phyloP scores from a whole-genome alignment of 2,113 vertebrate species.

The Clarias gariepinus region DNA sequence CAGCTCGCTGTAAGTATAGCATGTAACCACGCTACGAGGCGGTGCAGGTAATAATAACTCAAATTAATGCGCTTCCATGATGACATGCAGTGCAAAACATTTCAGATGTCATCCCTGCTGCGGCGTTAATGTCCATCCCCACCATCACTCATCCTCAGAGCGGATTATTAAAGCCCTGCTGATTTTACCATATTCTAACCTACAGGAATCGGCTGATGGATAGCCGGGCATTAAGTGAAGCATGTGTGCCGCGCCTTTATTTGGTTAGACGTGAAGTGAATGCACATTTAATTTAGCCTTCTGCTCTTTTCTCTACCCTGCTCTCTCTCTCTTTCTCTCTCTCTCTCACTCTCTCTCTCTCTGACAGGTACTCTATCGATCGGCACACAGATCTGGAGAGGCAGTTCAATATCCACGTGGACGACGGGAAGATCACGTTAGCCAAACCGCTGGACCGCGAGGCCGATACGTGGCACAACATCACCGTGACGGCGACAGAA shows the following conservation, averaged over 20 bases:
- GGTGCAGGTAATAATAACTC: conserved; percentile 29
- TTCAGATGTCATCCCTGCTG: conserved; percentile 6
- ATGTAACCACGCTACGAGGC: conserved; percentile 4
- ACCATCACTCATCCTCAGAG: conserved; percentile 78
- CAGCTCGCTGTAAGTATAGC: not conserved
- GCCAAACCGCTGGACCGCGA: conserved; percentile 93
- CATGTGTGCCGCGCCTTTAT: conserved; percentile 35
- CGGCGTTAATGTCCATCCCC: conserved; percentile 56
- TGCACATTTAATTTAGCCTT: not conserved
- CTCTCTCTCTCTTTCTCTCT: not conserved
- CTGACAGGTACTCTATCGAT: conserved; percentile 94
- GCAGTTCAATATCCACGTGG: conserved; percentile 96
- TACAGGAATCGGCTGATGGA: conserved; percentile 59
- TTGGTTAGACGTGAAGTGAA: conserved; percentile 43
- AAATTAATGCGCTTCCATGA: conserved; percentile 22
- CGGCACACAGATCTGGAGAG: conserved; percentile 97
- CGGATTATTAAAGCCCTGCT: conserved; percentile 73
- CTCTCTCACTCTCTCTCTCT: conserved; percentile 56
- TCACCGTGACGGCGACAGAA: conserved; percentile 96
- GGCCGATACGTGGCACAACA: conserved; percentile 94
- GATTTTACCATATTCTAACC: conserved; percentile 61
- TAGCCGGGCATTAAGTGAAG: conserved; percentile 32
- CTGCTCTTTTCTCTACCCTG: not conserved
- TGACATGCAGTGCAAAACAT: conserved; percentile 31
- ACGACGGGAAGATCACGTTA: conserved; percentile 93